Percentiles rank a stretch among this genome's conserved stretches.
Evolutionary conservation across 2,797 vertebrate species (phyloP).

Genomic region (Synaphobranchus kaupii): DNA sequence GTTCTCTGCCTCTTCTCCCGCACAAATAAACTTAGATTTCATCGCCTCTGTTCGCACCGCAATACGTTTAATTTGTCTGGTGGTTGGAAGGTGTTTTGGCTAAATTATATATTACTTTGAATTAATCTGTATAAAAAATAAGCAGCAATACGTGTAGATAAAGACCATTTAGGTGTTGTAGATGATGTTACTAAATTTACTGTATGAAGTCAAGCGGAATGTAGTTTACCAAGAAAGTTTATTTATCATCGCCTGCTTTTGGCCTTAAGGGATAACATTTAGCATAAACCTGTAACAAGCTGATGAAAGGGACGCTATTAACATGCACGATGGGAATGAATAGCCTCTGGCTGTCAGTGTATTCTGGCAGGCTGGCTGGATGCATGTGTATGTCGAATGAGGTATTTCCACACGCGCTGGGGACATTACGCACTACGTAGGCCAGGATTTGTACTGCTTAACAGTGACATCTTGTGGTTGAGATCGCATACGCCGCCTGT

Average conservation of each 20-base stretch:
- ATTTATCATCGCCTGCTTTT: neutral
- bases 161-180: neutral
- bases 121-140: neutral
- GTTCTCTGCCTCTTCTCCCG: neutral
- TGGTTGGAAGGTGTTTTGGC: too few species aligned
- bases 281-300: neutral
- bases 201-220: neutral
- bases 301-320: neutral
- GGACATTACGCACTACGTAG: neutral
- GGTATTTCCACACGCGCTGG: neutral
- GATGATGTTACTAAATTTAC: neutral
- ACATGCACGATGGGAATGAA: neutral
- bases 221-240: neutral
- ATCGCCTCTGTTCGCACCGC: neutral
- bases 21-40: neutral
- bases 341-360: neutral
- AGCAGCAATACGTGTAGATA: neutral
- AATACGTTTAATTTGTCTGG: neutral
- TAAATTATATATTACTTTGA: neutral
- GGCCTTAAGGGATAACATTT: neutral
- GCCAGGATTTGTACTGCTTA: neutral
- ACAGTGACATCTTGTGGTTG: conserved; percentile 1
- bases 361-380: neutral
- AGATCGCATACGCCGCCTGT: neutral
- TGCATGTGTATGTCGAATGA: neutral